phyloP scores from a whole-genome alignment of 1,140 invertebrate species.

The Cepaea nemoralis region DNA sequence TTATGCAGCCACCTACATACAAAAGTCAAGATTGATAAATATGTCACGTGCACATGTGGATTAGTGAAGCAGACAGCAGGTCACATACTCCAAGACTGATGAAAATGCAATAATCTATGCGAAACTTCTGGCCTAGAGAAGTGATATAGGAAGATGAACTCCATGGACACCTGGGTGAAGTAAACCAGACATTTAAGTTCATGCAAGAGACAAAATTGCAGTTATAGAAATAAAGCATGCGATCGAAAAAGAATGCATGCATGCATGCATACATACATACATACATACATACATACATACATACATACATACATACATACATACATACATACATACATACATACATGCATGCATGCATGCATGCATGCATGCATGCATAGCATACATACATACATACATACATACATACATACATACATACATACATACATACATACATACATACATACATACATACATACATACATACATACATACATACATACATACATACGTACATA shows the following conservation, averaged over 20 bases:
- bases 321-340: constrained; percentile 24
- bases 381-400: constrained; percentile 5
- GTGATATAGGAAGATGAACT: no score
- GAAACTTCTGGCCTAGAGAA: no score
- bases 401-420: neutral
- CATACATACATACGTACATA: constrained; percentile 24
- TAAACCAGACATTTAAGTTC: no score
- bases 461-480: constrained; percentile 22
- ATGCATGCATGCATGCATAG: neutral
- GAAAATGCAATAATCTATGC: no score
- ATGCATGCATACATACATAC: constrained; percentile 22
- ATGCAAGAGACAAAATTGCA: no score
- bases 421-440: constrained; percentile 22
- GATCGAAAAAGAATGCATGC: neutral
- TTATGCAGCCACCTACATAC: no score
- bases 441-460: constrained; percentile 24
- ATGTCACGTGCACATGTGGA: no score
- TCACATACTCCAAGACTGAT: no score
- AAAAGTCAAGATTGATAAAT: no score
- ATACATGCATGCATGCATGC: neutral
- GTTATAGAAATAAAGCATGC: no score
- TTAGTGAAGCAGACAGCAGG: no score
- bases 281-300: constrained; percentile 24
- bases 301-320: constrained; percentile 24
- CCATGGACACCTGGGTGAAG: no score